A percentile compares a stretch with the other conserved stretches of the same genome.
These are phyloP conservation scores for Athene cunicularia DNA, from an alignment of 2,113 vertebrate genomes.

Conservation along the genomic window DNA sequence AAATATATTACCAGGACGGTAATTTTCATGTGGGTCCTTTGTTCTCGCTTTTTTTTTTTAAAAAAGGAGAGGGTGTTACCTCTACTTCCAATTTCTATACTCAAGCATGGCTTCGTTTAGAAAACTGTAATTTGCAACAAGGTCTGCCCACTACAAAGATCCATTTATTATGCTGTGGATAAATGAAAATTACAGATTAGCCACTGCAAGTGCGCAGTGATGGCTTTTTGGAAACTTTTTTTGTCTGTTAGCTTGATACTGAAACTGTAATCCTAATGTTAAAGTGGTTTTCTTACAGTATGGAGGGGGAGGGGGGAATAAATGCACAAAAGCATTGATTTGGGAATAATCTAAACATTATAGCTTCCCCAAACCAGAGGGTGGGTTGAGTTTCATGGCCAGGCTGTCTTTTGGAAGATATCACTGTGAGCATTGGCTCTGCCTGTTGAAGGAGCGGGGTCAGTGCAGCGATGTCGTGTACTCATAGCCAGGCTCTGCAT, in stretches of 20 bases:
- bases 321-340: neutral
- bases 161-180: neutral
- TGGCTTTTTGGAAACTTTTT: neutral
- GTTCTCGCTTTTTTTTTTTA: neutral
- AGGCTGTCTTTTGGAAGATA: neutral
- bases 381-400: neutral
- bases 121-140: neutral
- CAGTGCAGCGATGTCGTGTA: rapidly evolving
- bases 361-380: neutral
- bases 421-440: neutral
- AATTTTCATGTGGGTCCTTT: neutral
- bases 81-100: neutral
- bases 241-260: neutral
- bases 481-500: rapidly evolving
- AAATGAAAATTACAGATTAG: neutral
- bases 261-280: neutral
- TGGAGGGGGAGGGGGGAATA: neutral
- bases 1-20: neutral
- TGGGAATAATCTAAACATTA: neutral
- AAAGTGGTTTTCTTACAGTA: neutral
- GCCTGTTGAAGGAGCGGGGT: neutral
- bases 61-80: neutral
- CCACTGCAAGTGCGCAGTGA: neutral
- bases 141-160: neutral
- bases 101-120: neutral